Evolutionary conservation across 2,113 vertebrate genomes (phyloP).

Genomic region (Pseudorhombus dupliciocellatus): DNA sequence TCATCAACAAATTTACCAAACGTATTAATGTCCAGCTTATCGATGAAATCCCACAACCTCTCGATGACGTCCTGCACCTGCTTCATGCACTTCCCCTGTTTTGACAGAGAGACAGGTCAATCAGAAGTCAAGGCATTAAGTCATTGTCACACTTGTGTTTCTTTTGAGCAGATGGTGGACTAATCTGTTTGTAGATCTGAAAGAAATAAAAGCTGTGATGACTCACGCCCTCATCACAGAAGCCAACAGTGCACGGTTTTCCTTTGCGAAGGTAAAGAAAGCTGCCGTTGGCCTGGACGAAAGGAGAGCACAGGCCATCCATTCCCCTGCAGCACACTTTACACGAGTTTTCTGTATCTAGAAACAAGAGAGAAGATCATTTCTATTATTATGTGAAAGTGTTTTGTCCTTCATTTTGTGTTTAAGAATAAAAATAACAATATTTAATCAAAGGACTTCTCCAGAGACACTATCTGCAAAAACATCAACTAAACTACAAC

Average conservation of each 20-base stretch:
- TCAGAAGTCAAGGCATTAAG: too few relatives aligned
- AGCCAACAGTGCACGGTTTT: slow-evolving; percentile 97
- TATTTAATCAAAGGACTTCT: too few relatives aligned
- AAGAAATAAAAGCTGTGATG: background rate
- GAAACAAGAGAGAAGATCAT: background rate
- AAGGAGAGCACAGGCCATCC: slow-evolving; percentile 83
- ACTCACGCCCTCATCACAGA: slow-evolving; percentile 91
- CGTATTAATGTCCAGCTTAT: slow-evolving; percentile 96
- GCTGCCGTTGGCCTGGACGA: slow-evolving; percentile 56
- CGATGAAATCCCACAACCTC: slow-evolving; percentile 98
- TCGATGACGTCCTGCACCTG: slow-evolving; percentile 98
- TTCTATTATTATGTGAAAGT: background rate
- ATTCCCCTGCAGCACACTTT: slow-evolving; percentile 91
- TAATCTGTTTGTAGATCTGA: background rate
- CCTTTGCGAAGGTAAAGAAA: slow-evolving; percentile 92
- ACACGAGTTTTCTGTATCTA: slow-evolving; percentile 93
- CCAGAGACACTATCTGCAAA: too few relatives aligned
- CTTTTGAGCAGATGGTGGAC: background rate
- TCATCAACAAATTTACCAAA: slow-evolving; percentile 82
- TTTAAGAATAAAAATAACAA: background rate
- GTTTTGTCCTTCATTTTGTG: background rate
- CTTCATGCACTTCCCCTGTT: slow-evolving; percentile 97
- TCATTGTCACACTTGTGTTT: background rate
- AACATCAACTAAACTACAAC: too few relatives aligned
- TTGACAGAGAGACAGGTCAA: background rate